These are phyloP conservation scores for Tachyglossus aculeatus DNA, from an alignment of 2,797 vertebrate genomes.

Conservation along the genomic window DNA sequence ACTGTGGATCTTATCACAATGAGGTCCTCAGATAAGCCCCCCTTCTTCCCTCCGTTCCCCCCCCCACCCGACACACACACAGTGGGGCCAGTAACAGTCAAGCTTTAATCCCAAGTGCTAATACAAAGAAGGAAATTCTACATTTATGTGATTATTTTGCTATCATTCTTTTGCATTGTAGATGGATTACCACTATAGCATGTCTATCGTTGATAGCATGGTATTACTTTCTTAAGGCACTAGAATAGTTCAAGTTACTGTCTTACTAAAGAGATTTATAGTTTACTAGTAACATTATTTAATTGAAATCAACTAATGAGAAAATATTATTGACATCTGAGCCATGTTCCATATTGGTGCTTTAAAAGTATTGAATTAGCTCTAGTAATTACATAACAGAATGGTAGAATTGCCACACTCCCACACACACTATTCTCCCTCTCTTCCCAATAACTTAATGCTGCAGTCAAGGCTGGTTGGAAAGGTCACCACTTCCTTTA, in stretches of 20 bases:
- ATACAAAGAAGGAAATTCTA: no score
- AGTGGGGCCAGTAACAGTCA: no score
- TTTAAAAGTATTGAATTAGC: constrained; percentile 4
- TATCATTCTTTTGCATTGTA: background rate
- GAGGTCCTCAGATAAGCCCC: no score
- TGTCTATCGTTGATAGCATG: background rate
- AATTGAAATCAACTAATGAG: no score
- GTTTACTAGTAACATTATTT: background rate
- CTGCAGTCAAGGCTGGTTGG: constrained; percentile 11
- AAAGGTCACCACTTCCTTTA: constrained; percentile 57
- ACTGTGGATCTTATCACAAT: no score
- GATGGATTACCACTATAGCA: background rate
- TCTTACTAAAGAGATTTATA: background rate
- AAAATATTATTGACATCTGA: background rate
- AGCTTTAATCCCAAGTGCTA: no score
- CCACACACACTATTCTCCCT: background rate
- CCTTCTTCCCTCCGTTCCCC: no score
- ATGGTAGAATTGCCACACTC: background rate
- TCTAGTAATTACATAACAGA: constrained; percentile 4
- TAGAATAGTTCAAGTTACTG: background rate
- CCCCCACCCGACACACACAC: no score
- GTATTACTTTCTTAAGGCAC: background rate
- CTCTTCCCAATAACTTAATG: constrained; percentile 5
- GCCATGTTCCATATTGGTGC: background rate
- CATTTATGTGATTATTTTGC: background rate